A percentile compares a stretch with the other conserved stretches of the same genome.
Evolutionary conservation across 1,140 invertebrate species (phyloP).

Genomic region (Euborellia annulipes): DNA sequence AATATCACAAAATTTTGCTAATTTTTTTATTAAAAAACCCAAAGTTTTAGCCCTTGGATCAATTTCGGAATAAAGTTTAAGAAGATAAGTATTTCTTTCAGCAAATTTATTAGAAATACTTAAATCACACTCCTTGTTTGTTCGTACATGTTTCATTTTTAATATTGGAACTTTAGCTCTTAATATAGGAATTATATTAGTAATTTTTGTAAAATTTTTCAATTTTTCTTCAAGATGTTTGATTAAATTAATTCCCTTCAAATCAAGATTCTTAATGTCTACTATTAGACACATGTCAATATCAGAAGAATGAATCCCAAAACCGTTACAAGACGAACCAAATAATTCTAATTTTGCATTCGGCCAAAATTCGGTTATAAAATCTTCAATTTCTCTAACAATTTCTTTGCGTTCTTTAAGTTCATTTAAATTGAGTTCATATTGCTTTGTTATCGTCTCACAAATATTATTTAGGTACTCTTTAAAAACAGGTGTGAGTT

Average conservation of each 20-base stretch:
- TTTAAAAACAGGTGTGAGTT: too few relatives aligned
- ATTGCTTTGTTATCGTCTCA: slow-evolving; percentile 4
- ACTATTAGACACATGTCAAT: slow-evolving; percentile 45
- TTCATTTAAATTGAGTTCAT: slow-evolving; percentile 22
- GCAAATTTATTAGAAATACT: slow-evolving; percentile 43
- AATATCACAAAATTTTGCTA: slow-evolving; percentile 45
- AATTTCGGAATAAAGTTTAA: slow-evolving; percentile 34
- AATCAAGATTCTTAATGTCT: slow-evolving; percentile 3
- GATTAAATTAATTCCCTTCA: slow-evolving; percentile 14
- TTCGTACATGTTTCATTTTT: slow-evolving; percentile 34
- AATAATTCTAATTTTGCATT: slow-evolving; percentile 34
- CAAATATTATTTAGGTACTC: neutral
- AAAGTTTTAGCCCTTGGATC: slow-evolving; percentile 36
- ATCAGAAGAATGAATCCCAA: slow-evolving; percentile 40
- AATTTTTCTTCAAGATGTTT: slow-evolving; percentile 26
- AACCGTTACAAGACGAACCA: slow-evolving; percentile 47
- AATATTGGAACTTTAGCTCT: slow-evolving; percentile 51
- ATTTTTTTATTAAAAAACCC: slow-evolving; percentile 39
- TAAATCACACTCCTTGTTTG: slow-evolving; percentile 39
- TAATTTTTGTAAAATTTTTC: slow-evolving; percentile 24
- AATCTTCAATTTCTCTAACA: slow-evolving; percentile 25
- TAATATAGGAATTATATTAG: slow-evolving; percentile 34
- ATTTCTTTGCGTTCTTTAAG: slow-evolving; percentile 24
- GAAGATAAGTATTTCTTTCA: slow-evolving; percentile 36
- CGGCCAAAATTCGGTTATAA: slow-evolving; percentile 22